Base-by-base conservation (phyloP, 2,797 vertebrate species). In the Xiphophorus birchmanni region DNA sequence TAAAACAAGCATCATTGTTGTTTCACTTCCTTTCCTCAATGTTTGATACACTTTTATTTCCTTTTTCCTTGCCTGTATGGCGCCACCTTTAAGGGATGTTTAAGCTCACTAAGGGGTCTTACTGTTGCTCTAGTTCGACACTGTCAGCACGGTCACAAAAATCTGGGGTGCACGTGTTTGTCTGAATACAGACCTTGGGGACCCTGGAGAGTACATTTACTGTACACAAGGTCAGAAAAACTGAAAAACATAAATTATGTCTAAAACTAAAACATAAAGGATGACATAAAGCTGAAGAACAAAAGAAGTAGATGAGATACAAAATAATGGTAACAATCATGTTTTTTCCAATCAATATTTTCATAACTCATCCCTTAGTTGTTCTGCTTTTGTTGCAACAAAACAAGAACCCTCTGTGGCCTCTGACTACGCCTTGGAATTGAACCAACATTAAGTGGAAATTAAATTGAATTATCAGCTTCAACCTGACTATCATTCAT, bases 401-500 rank as follows among this genome's bases (percentile, higher is more conserved):
- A 18, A 63, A 63, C 6, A 63, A 35, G 15, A 18, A 35, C 5
- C 58, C 29, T 32, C 29, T 60, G 13, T 12, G 13, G 58, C 58
- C 29, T 65, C 17, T 65, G 60, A 65, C 32, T 35, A 18, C 2
- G 32, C 32, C 2, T 9, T 63, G 29, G 60, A 35, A 35, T 35
- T 37, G 6, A 65, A 65, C 13, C 60, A 63, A 18, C 60, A 13
- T 26, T 45, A 45, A 29, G 40, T n/a, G 35, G 32, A 65, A 37
- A 65, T 37, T 21, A 37, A 65, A 65, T 37, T 21, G 35, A 65
- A 65, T 47, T 73, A 73, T 73, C 69, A 73, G 69, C 73, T 29
- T 11, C 73, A 11, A 37, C 10, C 47, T 52, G n/a, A 23, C 44
- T 4, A 50, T 23, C 47, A 26, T 17, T 63, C 44, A 7, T 47